Conservation (phyloP, 2,888 invertebrate genomes). For the Actias luna region DNA sequence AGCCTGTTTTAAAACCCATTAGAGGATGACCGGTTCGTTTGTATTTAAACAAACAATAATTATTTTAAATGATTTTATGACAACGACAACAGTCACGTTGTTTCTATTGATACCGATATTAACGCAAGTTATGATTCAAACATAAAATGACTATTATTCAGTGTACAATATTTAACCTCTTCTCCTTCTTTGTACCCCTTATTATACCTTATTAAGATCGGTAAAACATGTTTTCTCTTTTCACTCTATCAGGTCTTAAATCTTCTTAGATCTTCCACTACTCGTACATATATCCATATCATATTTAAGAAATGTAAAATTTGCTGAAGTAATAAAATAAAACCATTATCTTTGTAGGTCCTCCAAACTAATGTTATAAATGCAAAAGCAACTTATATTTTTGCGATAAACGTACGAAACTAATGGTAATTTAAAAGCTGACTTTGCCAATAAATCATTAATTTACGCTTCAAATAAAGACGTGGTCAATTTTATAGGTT, state of each 20-base stretch:
- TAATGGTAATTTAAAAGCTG: background rate
- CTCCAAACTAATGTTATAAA: background rate
- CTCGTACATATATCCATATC: no score
- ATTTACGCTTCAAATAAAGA: background rate
- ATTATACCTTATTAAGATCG: no score
- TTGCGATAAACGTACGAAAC: background rate
- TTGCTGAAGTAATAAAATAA: no score
- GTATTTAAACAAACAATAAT: slow-evolving; percentile 25
- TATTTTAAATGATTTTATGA: background rate
- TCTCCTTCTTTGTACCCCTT: no score
- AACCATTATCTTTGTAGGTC: no score
- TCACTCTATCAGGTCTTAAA: no score
- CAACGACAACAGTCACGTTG: background rate
- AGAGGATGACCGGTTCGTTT: slow-evolving; percentile 22
- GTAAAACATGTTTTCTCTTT: no score
- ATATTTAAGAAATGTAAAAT: no score
- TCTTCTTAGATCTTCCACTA: no score
- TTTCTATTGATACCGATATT: background rate
- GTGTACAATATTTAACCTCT: background rate
- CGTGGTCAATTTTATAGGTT: background rate
- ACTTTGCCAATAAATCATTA: background rate
- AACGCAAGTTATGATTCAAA: background rate
- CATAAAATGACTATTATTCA: background rate
- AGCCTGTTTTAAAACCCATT: slow-evolving; percentile 29
- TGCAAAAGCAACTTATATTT: no score